Conservation (phyloP, 2,797 vertebrate genomes). For the Macropus fuliginosus region DNA sequence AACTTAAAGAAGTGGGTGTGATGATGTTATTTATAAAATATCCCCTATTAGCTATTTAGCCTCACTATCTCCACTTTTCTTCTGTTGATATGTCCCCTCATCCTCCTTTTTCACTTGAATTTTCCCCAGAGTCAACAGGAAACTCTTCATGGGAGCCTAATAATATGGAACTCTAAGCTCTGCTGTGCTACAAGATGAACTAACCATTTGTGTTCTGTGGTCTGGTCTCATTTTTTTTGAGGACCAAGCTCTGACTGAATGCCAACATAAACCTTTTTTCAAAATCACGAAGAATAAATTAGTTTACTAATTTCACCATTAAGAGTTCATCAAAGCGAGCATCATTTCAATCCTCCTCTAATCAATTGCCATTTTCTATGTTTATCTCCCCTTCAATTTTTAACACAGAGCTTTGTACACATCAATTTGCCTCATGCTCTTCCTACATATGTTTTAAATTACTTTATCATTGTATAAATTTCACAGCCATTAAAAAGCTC, state of each 20-base stretch:
- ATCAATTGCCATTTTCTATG: slow-evolving; percentile 85
- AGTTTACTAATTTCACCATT: slow-evolving; percentile 86
- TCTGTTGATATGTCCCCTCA: background rate
- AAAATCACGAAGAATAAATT: slow-evolving; percentile 80
- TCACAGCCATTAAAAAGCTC: slow-evolving; percentile 83
- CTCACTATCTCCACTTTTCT: background rate
- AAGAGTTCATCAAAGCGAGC: slow-evolving; percentile 83
- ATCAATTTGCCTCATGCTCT: slow-evolving; percentile 80
- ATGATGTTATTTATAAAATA: background rate
- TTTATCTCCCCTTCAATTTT: slow-evolving; percentile 82
- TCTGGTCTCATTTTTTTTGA: slow-evolving; percentile 68
- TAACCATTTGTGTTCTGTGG: slow-evolving; percentile 78
- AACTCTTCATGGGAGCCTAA: slow-evolving; percentile 2
- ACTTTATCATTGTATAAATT: slow-evolving; percentile 84
- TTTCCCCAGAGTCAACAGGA: rapidly evolving
- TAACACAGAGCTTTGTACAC: slow-evolving; percentile 75
- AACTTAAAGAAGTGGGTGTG: background rate
- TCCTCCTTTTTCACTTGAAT: background rate
- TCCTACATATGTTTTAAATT: slow-evolving; percentile 83
- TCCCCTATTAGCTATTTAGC: background rate
- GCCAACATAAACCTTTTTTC: slow-evolving; percentile 80
- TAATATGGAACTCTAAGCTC: background rate
- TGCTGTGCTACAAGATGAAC: slow-evolving; percentile 76
- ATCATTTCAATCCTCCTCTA: slow-evolving; percentile 72
- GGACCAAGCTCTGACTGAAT: slow-evolving; percentile 82